Evolutionary conservation across 2,113 vertebrate species (phyloP).

Genomic region (Elaphurus davidianus): DNA sequence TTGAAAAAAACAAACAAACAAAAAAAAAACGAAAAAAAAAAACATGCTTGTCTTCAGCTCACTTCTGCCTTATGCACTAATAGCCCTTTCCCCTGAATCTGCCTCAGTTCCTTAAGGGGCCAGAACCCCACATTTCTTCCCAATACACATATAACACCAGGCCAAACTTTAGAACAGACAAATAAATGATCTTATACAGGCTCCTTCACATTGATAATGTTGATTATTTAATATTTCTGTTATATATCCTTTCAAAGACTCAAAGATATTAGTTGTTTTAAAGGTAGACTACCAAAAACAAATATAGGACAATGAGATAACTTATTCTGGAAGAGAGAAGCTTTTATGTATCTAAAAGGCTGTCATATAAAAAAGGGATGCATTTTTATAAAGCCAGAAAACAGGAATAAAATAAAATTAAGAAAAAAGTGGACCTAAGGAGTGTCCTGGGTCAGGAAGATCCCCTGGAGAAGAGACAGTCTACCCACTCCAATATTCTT

Average conservation of each 20-base stretch:
- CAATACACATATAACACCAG: background rate
- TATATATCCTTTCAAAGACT: background rate
- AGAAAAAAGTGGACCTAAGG: background rate
- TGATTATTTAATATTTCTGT: background rate
- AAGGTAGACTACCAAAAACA: background rate
- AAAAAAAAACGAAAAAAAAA: no score
- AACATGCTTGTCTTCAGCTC: background rate
- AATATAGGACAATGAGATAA: background rate
- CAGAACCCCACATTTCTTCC: background rate
- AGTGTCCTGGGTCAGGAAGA: background rate
- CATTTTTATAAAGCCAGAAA: background rate
- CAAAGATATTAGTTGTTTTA: background rate
- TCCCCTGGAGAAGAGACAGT: background rate
- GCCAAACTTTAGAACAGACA: background rate
- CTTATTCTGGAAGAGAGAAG: background rate
- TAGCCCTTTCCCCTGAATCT: background rate
- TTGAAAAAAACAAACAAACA: no score
- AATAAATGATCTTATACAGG: background rate
- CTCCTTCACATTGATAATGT: background rate
- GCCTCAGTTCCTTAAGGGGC: background rate
- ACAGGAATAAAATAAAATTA: background rate
- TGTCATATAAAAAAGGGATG: background rate
- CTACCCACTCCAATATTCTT: background rate
- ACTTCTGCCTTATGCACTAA: background rate
- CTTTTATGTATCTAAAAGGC: background rate